Evolutionary conservation across 1,140 invertebrate species (phyloP).

Genomic region (Lucilia sericata): DNA sequence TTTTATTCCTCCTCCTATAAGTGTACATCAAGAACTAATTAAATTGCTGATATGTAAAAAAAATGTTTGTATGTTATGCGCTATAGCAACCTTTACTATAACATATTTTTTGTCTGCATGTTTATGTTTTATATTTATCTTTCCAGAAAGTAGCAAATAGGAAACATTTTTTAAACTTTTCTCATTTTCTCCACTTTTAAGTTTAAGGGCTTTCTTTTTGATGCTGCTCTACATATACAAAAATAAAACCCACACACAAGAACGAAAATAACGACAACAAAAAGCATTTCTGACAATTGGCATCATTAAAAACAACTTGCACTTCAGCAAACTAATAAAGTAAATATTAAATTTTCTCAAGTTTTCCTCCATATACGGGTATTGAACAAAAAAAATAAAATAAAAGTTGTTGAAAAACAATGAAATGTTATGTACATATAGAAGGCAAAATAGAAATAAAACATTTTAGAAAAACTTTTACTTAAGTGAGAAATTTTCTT

Average conservation of each 20-base stretch:
- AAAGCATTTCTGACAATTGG: conserved; percentile 32
- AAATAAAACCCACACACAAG: neutral
- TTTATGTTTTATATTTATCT: neutral
- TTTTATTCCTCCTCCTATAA: too few species aligned
- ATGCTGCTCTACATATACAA: neutral
- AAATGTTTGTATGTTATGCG: neutral
- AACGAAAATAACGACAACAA: conserved; percentile 1
- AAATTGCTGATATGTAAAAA: too few species aligned
- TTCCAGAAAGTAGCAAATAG: neutral
- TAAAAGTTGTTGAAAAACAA: neutral
- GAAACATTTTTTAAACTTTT: neutral
- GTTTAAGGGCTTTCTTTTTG: neutral
- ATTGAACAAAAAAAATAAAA: neutral
- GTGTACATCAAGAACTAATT: neutral
- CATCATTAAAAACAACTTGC: conserved; percentile 39
- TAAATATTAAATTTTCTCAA: conserved; percentile 33
- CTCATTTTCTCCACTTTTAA: neutral
- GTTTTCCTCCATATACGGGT: neutral
- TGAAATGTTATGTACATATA: neutral
- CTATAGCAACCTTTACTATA: too few species aligned
- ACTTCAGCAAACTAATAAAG: conserved; percentile 38
- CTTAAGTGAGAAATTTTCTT: conserved; percentile 35
- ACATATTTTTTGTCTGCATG: neutral
- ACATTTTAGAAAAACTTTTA: conserved; percentile 20
- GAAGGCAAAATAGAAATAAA: neutral